A percentile compares a stretch with the other conserved stretches of the same genome.
Conservation (phyloP, 2,797 vertebrate genomes). For the Scomberomorus guttatus region DNA sequence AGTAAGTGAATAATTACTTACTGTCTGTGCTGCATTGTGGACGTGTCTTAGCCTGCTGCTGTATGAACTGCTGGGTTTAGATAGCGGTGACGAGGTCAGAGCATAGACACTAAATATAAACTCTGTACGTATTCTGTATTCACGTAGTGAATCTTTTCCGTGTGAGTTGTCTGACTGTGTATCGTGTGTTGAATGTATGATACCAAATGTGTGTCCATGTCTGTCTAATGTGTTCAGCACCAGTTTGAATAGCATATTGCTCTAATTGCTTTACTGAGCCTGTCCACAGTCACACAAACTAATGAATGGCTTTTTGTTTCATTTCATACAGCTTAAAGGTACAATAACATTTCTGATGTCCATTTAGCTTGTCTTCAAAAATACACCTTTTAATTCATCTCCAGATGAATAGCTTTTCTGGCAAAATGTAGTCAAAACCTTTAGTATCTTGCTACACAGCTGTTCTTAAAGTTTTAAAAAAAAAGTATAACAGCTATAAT, state of each 20-base stretch:
- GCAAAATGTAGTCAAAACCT: neutral
- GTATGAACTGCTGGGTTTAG: neutral
- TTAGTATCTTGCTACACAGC: neutral
- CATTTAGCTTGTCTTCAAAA: no score
- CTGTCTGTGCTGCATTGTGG: neutral
- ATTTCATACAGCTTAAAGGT: neutral
- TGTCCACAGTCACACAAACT: neutral
- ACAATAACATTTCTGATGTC: neutral
- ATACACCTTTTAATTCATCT: no score
- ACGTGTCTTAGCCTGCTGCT: slow-evolving; percentile 16
- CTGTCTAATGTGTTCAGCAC: neutral
- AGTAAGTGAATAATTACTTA: slow-evolving; percentile 16
- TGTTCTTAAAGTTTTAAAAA: neutral
- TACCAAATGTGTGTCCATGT: neutral
- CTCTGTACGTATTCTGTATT: neutral
- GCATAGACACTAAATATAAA: neutral
- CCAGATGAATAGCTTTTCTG: no score
- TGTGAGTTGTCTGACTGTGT: neutral
- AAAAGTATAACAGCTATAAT: no score
- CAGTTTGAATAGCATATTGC: neutral
- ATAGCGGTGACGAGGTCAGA: slow-evolving; percentile 20
- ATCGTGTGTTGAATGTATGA: neutral
- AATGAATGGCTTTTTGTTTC: neutral
- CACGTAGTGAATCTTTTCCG: neutral
- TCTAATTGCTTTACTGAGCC: neutral